phyloP scores from a whole-genome alignment of 1,140 invertebrate species.

The Alviniconcha marisindica region DNA sequence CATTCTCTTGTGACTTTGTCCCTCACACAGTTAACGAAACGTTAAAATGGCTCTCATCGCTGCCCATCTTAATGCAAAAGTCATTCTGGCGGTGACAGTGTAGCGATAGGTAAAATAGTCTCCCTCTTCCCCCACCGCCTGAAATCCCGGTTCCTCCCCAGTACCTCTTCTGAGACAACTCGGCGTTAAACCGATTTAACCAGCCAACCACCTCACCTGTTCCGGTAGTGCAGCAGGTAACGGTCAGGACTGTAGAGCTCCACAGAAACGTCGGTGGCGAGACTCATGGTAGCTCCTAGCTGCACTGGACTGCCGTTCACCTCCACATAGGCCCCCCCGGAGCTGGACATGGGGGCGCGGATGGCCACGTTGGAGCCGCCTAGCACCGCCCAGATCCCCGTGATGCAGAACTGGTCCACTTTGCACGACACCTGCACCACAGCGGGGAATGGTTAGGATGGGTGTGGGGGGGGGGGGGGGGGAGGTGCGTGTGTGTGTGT shows the following conservation, averaged over 20 bases:
- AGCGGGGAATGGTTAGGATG: not conserved
- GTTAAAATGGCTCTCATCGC: too few relatives aligned
- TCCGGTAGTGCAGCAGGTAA: slow-evolving; percentile 9
- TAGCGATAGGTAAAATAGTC: too few relatives aligned
- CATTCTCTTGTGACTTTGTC: too few relatives aligned
- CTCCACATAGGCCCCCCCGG: not conserved
- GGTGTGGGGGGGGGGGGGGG: too few relatives aligned
- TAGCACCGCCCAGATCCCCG: slow-evolving; percentile 4
- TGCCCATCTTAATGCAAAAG: too few relatives aligned
- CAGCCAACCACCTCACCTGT: not conserved
- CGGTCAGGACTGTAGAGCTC: not conserved
- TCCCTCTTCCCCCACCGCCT: too few relatives aligned
- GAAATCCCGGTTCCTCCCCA: too few relatives aligned
- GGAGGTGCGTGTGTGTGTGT: too few relatives aligned
- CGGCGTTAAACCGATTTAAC: too few relatives aligned
- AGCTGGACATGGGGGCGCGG: not conserved
- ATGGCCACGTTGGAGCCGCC: slow-evolving; percentile 6
- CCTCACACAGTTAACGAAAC: too few relatives aligned
- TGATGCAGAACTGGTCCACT: slow-evolving; percentile 17
- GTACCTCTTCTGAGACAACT: too few relatives aligned
- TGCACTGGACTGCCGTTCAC: not conserved
- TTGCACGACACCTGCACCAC: not conserved
- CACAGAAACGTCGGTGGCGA: not conserved
- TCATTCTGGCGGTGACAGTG: too few relatives aligned
- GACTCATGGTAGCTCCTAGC: not conserved